These are phyloP conservation scores for Parelbella ahira DNA, from an alignment of 2,888 invertebrate genomes.

Conservation along the genomic window DNA sequence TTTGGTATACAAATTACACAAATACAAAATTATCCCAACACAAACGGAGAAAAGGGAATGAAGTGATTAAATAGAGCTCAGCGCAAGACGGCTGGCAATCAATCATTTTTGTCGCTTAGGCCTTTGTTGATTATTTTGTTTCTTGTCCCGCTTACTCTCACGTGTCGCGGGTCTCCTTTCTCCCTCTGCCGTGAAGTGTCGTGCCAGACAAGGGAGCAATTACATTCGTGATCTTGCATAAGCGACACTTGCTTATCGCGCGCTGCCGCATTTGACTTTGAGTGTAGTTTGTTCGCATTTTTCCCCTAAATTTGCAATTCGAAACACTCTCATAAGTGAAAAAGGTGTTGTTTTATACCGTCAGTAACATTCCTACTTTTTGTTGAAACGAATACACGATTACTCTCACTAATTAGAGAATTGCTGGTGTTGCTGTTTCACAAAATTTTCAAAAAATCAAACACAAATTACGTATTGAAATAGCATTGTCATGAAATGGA, in stretches of 20 bases:
- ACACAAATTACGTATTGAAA: too few species aligned
- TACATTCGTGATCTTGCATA: slow-evolving; percentile 82
- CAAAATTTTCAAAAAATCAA: too few species aligned
- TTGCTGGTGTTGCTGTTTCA: too few species aligned
- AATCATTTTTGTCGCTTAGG: slow-evolving; percentile 80
- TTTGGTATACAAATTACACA: slow-evolving; percentile 79
- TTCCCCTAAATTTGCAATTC: slow-evolving; percentile 76
- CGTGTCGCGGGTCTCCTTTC: slow-evolving; percentile 41
- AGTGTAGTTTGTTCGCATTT: slow-evolving; percentile 72
- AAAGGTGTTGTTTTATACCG: slow-evolving; percentile 45
- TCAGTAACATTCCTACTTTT: slow-evolving; percentile 7
- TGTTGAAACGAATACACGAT: too few species aligned
- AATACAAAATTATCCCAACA: slow-evolving; percentile 79
- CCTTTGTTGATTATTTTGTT: slow-evolving; percentile 60
- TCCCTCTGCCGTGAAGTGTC: slow-evolving; percentile 77
- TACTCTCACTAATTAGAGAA: too few species aligned
- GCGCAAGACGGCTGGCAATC: slow-evolving; percentile 78
- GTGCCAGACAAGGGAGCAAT: slow-evolving; percentile 81
- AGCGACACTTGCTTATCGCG: slow-evolving; percentile 79
- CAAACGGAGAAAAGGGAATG: slow-evolving; percentile 81
- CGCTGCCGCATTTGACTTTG: slow-evolving; percentile 76
- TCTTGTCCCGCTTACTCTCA: slow-evolving; percentile 50
- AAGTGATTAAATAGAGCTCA: slow-evolving; percentile 82
- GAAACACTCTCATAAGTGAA: slow-evolving; percentile 62
- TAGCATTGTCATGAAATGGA: too few species aligned